These are phyloP conservation scores for Plecotus auritus DNA, from an alignment of 2,113 vertebrate genomes.

Conservation along the genomic window DNA sequence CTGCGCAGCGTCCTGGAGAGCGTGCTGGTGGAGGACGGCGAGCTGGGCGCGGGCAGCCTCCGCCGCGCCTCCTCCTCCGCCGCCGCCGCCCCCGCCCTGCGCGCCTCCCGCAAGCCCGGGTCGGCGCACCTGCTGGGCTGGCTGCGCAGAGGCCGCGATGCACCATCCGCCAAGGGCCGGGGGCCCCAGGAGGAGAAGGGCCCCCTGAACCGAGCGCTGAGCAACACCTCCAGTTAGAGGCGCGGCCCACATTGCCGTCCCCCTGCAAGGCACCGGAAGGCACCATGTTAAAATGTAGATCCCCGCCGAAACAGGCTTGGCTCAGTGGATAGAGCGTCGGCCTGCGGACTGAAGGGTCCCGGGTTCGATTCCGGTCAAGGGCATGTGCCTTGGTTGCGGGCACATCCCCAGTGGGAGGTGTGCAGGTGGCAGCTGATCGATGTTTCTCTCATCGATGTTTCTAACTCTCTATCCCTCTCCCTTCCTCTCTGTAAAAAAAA, in stretches of 20 bases:
- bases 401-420: too few relatives aligned
- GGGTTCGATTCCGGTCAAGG: too few relatives aligned
- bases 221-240: background rate
- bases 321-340: too few relatives aligned
- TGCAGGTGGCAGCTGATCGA: too few relatives aligned
- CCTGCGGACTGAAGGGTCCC: too few relatives aligned
- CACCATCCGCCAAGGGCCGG: fast-evolving
- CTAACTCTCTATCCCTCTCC: too few relatives aligned
- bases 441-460: too few relatives aligned
- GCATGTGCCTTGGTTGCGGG: too few relatives aligned
- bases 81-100: background rate
- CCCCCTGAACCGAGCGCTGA: background rate
- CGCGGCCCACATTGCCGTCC: fast-evolving
- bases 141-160: background rate
- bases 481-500: too few relatives aligned
- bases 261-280: fast-evolving
- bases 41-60: constrained; percentile 49
- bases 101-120: fast-evolving
- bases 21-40: constrained; percentile 81
- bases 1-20: constrained; percentile 80
- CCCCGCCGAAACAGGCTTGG: too few relatives aligned
- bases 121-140: background rate
- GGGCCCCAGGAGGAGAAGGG: background rate
- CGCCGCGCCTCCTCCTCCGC: background rate
- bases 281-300: fast-evolving